phyloP scores from a whole-genome alignment of 2,888 invertebrate species.

The Agonopterix alstromeriana region DNA sequence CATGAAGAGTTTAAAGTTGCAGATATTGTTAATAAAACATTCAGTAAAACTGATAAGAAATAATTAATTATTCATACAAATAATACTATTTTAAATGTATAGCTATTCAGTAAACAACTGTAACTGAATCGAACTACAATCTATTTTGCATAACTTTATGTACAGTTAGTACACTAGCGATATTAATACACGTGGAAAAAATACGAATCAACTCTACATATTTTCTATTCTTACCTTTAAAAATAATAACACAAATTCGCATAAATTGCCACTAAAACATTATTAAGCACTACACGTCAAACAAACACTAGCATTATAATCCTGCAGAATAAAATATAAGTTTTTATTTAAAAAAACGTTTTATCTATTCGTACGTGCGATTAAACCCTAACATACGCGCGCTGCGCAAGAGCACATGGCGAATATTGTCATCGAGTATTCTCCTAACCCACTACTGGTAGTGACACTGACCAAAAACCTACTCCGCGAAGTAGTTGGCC shows the following conservation, averaged over 20 bases:
- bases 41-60: neutral
- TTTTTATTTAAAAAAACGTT: neutral
- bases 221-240: no score
- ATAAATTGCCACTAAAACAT: no score
- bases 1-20: neutral
- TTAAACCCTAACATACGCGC: conserved; percentile 15
- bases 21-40: conserved; percentile 1
- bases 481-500: conserved; percentile 45
- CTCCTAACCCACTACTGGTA: conserved; percentile 11
- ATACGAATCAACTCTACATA: no score
- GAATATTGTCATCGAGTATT: conserved; percentile 51
- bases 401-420: conserved; percentile 46
- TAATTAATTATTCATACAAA: no score
- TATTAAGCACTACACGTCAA: no score
- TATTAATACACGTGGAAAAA: no score
- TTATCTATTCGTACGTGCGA: neutral
- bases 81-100: no score
- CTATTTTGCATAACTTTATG: no score
- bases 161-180: no score
- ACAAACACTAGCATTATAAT: neutral
- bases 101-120: no score
- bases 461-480: conserved; percentile 19
- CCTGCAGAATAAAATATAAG: neutral
- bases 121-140: no score
- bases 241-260: no score